Conservation (phyloP, 2,113 vertebrate species). For the Pongo abelii region DNA sequence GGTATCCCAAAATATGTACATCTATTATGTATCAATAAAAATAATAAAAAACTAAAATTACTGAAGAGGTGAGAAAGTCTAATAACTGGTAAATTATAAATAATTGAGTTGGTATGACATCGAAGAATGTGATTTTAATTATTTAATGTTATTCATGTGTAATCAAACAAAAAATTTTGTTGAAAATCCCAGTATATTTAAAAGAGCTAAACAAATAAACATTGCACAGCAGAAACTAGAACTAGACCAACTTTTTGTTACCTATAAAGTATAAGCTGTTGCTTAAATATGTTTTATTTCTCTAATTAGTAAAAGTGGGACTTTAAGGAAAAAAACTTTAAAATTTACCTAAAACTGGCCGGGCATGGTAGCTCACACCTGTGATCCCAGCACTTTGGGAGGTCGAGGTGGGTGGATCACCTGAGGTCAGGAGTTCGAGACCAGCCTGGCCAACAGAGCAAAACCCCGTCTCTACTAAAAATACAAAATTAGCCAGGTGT, state of each 20-base stretch:
- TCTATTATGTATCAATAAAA: neutral
- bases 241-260: neutral
- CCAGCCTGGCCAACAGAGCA: no score
- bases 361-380: no score
- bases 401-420: no score
- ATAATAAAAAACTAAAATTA: neutral
- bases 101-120: neutral
- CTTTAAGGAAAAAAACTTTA: neutral
- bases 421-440: no score
- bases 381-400: no score
- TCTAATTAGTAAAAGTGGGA: neutral
- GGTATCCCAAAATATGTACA: neutral
- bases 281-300: constrained; percentile 24
- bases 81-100: constrained; percentile 31
- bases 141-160: constrained; percentile 21
- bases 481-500: no score
- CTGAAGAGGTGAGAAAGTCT: neutral
- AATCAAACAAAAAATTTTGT: constrained; percentile 35
- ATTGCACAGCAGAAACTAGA: neutral
- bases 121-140: constrained; percentile 28
- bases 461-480: no score
- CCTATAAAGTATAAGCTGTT: neutral
- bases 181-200: constrained; percentile 24
- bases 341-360: neutral
- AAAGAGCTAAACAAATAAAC: constrained; percentile 27